Evolutionary conservation across 2,113 vertebrate genomes (phyloP).

Genomic region (Callochromis pleurospilus): DNA sequence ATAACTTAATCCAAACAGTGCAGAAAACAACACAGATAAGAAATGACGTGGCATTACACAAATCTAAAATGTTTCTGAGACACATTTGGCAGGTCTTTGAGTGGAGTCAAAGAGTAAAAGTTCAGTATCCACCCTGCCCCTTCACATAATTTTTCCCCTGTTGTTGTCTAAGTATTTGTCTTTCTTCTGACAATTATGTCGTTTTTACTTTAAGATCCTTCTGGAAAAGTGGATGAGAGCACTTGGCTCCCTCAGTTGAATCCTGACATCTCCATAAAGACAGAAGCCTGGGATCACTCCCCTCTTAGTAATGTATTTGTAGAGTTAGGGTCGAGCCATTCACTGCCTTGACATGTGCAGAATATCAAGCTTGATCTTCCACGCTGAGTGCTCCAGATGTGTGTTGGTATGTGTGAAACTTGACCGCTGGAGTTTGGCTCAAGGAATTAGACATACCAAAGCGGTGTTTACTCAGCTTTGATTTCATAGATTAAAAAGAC

Average conservation of each 20-base stretch:
- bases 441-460: conserved; percentile 50
- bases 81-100: not conserved
- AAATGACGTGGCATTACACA: not conserved
- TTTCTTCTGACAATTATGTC: conserved; percentile 10
- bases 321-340: conserved; percentile 22
- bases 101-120: not conserved
- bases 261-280: conserved; percentile 36
- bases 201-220: not conserved
- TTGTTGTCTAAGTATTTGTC: not conserved
- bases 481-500: conserved; percentile 61
- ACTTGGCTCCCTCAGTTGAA: not conserved
- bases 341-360: conserved; percentile 43
- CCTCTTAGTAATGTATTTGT: conserved; percentile 34
- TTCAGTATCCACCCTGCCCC: not conserved
- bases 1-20: not conserved
- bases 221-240: conserved; percentile 28
- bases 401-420: conserved; percentile 59
- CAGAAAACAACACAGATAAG: not conserved
- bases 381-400: conserved; percentile 54
- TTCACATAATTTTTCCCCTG: not conserved
- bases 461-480: conserved; percentile 68
- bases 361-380: conserved; percentile 46
- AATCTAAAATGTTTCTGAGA: not conserved
- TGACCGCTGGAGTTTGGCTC: conserved; percentile 47
- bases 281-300: conserved; percentile 41